phyloP scores from a whole-genome alignment of 2,888 invertebrate species.

The Globia sparganii region DNA sequence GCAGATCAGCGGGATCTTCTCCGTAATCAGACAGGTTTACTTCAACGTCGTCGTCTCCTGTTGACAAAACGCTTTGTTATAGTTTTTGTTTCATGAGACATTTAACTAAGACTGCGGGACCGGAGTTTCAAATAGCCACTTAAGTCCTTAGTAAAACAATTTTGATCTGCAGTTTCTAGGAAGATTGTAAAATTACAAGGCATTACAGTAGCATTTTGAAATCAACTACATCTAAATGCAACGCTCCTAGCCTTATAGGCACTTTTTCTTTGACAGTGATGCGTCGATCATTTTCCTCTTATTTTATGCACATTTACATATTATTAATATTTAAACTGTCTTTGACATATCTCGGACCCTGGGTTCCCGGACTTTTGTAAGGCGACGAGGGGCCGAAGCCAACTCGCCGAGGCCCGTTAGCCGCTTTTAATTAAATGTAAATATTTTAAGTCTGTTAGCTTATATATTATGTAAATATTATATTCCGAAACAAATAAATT shows the following conservation, averaged over 20 bases:
- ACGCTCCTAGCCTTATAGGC: not conserved
- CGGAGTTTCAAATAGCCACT: not conserved
- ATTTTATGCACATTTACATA: not conserved
- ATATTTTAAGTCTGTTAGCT: not conserved
- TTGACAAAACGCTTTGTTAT: constrained; percentile 53
- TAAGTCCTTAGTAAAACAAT: not conserved
- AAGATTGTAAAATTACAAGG: not conserved
- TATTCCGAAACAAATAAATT: not conserved
- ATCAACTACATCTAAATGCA: not conserved
- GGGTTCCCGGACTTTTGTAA: not conserved
- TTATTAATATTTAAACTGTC: not conserved
- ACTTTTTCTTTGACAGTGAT: not conserved
- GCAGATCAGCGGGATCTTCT: constrained; percentile 92
- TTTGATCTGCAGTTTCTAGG: not conserved
- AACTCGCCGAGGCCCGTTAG: not conserved
- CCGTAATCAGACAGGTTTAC: constrained; percentile 90
- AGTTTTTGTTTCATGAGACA: constrained; percentile 15
- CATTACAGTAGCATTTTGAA: not conserved
- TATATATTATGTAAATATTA: not conserved
- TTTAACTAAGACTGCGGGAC: constrained; percentile 3
- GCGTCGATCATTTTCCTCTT: too few species aligned
- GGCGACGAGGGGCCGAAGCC: not conserved
- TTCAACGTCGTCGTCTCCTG: constrained; percentile 89
- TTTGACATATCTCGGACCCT: not conserved
- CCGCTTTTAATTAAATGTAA: not conserved